Conservation (phyloP, 2,797 vertebrate species). For the Rhyacichthys aspro region DNA sequence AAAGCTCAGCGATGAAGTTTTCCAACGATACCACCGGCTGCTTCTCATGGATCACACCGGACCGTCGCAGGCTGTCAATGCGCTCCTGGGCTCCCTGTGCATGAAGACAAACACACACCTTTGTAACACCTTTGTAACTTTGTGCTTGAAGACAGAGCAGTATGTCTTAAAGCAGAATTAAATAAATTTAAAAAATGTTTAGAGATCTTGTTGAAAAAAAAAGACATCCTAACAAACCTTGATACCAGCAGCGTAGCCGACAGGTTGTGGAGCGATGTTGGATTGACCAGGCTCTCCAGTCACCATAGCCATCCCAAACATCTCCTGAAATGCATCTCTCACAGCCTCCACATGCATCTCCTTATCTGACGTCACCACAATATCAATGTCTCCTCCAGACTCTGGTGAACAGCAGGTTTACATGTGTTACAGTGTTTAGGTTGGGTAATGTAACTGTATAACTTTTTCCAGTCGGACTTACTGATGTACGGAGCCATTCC, state of each 20-base stretch:
- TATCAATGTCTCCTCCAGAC: slow-evolving; percentile 93
- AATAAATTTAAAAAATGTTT: neutral
- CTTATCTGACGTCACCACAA: slow-evolving; percentile 93
- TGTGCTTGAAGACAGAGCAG: neutral
- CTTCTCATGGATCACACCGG: slow-evolving; percentile 91
- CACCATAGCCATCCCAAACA: slow-evolving; percentile 94
- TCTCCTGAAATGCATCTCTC: slow-evolving; percentile 94
- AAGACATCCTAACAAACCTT: slow-evolving; percentile 83
- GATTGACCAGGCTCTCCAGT: slow-evolving; percentile 91
- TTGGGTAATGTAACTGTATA: neutral
- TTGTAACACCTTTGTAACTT: no score
- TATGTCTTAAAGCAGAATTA: neutral
- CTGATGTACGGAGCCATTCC: slow-evolving; percentile 98
- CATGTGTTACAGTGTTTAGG: neutral
- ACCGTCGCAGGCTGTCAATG: slow-evolving; percentile 89
- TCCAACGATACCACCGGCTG: slow-evolving; percentile 94
- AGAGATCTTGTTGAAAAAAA: no score
- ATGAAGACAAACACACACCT: neutral
- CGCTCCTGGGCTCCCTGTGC: slow-evolving; percentile 93
- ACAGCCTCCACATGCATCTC: slow-evolving; percentile 90
- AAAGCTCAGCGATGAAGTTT: slow-evolving; percentile 94
- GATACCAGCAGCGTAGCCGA: slow-evolving; percentile 94
- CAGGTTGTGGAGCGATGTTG: slow-evolving; percentile 95
- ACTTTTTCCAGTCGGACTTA: slow-evolving; percentile 73
- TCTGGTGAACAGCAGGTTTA: slow-evolving; percentile 69